Base-by-base conservation (phyloP, 2,113 vertebrate species). In the Corythornis vintsioides region DNA sequence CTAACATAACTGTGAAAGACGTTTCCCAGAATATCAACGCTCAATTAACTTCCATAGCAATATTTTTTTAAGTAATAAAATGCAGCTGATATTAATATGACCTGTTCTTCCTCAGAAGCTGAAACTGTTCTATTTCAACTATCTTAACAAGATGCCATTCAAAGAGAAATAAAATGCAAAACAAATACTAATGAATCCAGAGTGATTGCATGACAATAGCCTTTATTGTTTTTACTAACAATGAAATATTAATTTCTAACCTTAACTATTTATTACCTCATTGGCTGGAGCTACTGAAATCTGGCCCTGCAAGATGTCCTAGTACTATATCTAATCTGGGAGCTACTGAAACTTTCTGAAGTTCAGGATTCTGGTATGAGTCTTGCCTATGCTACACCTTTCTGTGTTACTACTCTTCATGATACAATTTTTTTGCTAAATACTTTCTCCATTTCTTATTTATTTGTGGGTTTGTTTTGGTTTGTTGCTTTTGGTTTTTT, bases 301-400 rank as follows among this genome's bases (percentile, higher is more conserved):
- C 14, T 26, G 26, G 8, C 29, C 11, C 13, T n/a, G n/a, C 3
- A 10, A 26, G 29, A 35, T 33, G 25, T 70, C 14, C 55, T 56
- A 8, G 8, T 3, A 4, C 7, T 10, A 0, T 4, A 29, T 5
- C 18, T 50, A 31, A 73, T 12, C 18, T 7, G 33, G 28, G 56
- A 73, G 15, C 14, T 63, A 53, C 3, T 1, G 16, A 63, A 50
- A 13, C 9, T 42, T 50, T 17, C 26, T 35, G 5, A 63, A 42
- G 3, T 28, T 52, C 53, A 60, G 38, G 12, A 38, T 75, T 59
- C 24, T 38, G 15, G 19, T 19, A 4, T 24, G 35, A 60, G 15
- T 24, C 57, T 17, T 22, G 22, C 19, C 9, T n/a, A 7, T 45
- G 56, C 16, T 75, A 13, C 16, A 81, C 5, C 33, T 64, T 38